Evolutionary conservation across 2,797 vertebrate species (phyloP).

Genomic region (Gymnocypris eckloni): DNA sequence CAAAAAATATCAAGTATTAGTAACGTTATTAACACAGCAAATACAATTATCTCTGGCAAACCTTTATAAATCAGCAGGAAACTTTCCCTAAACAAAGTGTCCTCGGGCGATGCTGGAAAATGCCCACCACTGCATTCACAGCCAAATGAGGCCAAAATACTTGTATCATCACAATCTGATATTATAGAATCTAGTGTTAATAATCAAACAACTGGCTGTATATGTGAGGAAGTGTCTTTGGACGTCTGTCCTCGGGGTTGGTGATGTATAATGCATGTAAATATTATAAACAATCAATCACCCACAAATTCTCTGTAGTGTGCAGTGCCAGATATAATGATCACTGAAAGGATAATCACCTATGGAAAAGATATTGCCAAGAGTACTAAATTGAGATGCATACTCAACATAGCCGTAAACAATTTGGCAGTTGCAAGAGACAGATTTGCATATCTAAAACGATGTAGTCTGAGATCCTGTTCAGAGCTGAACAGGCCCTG

Average conservation of each 20-base stretch:
- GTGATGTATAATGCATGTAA: not conserved
- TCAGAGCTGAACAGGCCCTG: not conserved
- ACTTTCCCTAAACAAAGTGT: slow-evolving; percentile 13
- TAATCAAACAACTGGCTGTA: slow-evolving; percentile 14
- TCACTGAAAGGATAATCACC: not conserved
- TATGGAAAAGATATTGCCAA: not conserved
- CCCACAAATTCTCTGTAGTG: not conserved
- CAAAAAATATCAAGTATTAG: not conserved
- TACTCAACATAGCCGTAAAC: slow-evolving; percentile 1
- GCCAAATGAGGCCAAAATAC: slow-evolving; percentile 16
- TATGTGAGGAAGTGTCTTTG: not conserved
- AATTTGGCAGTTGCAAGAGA: slow-evolving; percentile 10
- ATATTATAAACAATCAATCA: not conserved
- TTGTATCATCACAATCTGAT: slow-evolving; percentile 24
- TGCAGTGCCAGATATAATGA: not conserved
- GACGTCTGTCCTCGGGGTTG: not conserved
- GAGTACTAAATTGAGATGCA: not conserved
- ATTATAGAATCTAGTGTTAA: not conserved
- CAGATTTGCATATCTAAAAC: slow-evolving; percentile 13
- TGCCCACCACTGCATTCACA: slow-evolving; percentile 36
- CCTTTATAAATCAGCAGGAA: slow-evolving; percentile 39
- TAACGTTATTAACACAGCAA: slow-evolving; percentile 24
- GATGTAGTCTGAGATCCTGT: not conserved
- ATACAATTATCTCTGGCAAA: slow-evolving; percentile 32
- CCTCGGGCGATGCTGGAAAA: slow-evolving; percentile 29